Evolutionary conservation across 2,797 vertebrate species (phyloP).

Genomic region (Alca torda): DNA sequence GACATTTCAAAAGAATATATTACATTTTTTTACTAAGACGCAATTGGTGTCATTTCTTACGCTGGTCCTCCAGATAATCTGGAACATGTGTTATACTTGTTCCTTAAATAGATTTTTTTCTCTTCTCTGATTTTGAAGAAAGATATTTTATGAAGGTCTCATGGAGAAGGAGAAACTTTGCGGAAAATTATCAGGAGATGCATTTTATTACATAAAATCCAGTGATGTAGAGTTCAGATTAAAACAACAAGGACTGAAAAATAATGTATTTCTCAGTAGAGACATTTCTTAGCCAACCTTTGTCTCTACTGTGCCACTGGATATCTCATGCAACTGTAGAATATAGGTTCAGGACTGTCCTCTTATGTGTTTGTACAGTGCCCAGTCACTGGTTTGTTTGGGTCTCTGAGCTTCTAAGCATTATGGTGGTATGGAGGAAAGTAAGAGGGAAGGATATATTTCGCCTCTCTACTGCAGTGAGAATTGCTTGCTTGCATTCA

Average conservation of each 20-base stretch:
- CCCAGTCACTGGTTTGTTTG: not conserved
- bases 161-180: not conserved
- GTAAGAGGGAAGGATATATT: not conserved
- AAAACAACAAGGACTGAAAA: not conserved
- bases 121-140: conserved; percentile 10
- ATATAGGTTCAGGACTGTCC: not conserved
- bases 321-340: not conserved
- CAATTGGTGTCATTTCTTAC: not conserved
- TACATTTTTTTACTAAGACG: not conserved
- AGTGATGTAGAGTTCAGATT: not conserved
- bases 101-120: not conserved
- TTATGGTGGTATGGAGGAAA: not conserved
- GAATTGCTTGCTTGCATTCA: not conserved
- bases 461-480: not conserved
- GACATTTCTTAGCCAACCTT: not conserved
- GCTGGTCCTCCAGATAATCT: not conserved
- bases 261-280: not conserved
- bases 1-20: not conserved
- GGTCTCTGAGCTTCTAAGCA: not conserved
- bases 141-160: not conserved
- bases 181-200: not conserved
- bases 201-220: not conserved
- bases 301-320: not conserved
- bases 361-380: not conserved
- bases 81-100: not conserved